phyloP scores from a whole-genome alignment of 2,113 vertebrate genomes.

The Cynoglossus semilaevis region DNA sequence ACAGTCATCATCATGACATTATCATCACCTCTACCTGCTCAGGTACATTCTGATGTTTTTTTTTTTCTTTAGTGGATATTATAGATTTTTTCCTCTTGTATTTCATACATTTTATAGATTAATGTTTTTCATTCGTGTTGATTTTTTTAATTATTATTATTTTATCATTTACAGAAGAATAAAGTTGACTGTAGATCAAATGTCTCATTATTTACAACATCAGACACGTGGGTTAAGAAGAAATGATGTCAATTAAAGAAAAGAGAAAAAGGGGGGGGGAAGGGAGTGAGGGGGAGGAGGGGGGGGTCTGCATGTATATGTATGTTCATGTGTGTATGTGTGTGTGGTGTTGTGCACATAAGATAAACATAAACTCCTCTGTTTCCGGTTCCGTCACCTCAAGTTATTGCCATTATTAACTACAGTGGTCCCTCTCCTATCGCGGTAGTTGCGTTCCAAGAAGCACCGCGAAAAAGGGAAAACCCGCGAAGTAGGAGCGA shows the following conservation, averaged over 20 bases:
- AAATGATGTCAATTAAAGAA: conserved; percentile 27
- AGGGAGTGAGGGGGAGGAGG: conserved; percentile 1
- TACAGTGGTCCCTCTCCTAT: too few relatives aligned
- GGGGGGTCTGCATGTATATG: conserved; percentile 23
- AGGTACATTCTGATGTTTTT: conserved; percentile 51
- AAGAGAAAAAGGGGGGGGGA: conserved; percentile 12
- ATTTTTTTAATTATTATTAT: conserved; percentile 32
- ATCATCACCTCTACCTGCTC: conserved; percentile 34
- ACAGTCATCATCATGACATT: neutral
- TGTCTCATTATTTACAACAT: conserved; percentile 68
- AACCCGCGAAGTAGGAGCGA: too few relatives aligned
- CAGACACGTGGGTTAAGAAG: conserved; percentile 34
- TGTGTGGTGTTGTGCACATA: conserved; percentile 20
- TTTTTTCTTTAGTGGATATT: conserved; percentile 49
- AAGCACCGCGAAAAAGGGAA: too few relatives aligned
- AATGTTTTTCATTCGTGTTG: conserved; percentile 62
- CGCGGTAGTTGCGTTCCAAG: too few relatives aligned
- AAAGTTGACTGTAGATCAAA: conserved; percentile 61
- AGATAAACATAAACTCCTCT: neutral
- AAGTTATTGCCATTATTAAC: too few relatives aligned
- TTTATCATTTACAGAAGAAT: conserved; percentile 69
- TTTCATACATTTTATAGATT: conserved; percentile 56
- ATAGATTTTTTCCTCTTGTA: conserved; percentile 46
- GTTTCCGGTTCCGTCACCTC: too few relatives aligned
- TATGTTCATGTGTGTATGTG: conserved; percentile 26